Evolutionary conservation across 2,113 vertebrate species (phyloP).

Genomic region (Solea solea): DNA sequence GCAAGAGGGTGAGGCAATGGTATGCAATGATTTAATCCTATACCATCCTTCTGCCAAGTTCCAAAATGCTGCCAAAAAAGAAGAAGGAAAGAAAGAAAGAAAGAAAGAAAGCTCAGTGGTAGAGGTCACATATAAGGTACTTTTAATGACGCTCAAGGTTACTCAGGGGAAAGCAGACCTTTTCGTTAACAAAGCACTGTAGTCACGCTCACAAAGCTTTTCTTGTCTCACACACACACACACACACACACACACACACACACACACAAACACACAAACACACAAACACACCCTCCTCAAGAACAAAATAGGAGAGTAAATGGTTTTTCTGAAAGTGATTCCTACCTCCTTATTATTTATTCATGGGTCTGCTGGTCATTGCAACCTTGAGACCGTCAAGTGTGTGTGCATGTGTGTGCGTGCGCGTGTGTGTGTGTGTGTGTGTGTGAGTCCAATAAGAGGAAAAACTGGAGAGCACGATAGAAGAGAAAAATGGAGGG

Average conservation of each 20-base stretch:
- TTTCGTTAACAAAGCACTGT: slow-evolving; percentile 72
- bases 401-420: slow-evolving; percentile 31
- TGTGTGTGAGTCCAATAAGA: slow-evolving; percentile 59
- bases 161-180: slow-evolving; percentile 58
- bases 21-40: background rate
- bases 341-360: slow-evolving; percentile 83
- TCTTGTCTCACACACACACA: slow-evolving; percentile 51
- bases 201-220: slow-evolving; percentile 65
- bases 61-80: background rate
- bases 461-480: slow-evolving; percentile 55
- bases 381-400: slow-evolving; percentile 80
- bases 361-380: slow-evolving; percentile 84
- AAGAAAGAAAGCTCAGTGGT: slow-evolving; percentile 1
- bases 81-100: slow-evolving; percentile 16
- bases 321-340: slow-evolving; percentile 85
- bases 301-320: slow-evolving; percentile 84
- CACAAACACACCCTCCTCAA: slow-evolving; percentile 58
- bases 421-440: slow-evolving; percentile 38
- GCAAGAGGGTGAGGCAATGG: slow-evolving; percentile 7
- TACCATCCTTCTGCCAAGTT: slow-evolving; percentile 5
- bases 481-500: slow-evolving; percentile 65
- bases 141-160: slow-evolving; percentile 58
- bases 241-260: slow-evolving; percentile 34
- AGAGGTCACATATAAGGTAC: slow-evolving; percentile 69
- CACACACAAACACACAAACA: slow-evolving; percentile 24